A percentile compares a stretch with the other conserved stretches of the same genome.
phyloP scores from a whole-genome alignment of 2,797 vertebrate genomes.

The Phylloscopus collybita region DNA sequence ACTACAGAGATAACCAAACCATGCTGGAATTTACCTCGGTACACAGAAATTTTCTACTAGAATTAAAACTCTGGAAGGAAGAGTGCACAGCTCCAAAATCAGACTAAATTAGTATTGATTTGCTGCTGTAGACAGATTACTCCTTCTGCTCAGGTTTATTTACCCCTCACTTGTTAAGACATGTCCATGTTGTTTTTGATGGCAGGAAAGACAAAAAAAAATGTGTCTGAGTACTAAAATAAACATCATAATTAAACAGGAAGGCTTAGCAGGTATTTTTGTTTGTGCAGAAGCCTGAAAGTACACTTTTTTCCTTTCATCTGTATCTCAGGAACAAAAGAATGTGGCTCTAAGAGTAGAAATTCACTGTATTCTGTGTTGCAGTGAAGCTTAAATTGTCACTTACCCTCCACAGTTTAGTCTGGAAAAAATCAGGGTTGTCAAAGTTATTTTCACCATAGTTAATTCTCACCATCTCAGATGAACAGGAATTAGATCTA shows the following conservation, averaged over 20 bases:
- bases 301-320: background rate
- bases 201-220: background rate
- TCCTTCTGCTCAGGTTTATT: background rate
- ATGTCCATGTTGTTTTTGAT: background rate
- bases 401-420: background rate
- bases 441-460: background rate
- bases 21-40: background rate
- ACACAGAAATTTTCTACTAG: background rate
- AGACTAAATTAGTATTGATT: background rate
- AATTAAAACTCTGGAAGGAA: background rate
- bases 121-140: background rate
- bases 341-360: background rate
- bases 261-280: background rate
- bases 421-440: background rate
- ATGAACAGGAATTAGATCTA: background rate
- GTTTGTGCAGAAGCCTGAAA: background rate
- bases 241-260: background rate
- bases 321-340: background rate
- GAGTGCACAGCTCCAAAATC: background rate
- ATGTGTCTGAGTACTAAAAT: background rate
- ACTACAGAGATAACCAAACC: background rate
- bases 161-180: background rate
- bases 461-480: background rate
- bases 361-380: background rate
- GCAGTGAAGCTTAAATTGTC: background rate